Conservation (phyloP, 2,888 invertebrate genomes). For the Orchesella flavescens region DNA sequence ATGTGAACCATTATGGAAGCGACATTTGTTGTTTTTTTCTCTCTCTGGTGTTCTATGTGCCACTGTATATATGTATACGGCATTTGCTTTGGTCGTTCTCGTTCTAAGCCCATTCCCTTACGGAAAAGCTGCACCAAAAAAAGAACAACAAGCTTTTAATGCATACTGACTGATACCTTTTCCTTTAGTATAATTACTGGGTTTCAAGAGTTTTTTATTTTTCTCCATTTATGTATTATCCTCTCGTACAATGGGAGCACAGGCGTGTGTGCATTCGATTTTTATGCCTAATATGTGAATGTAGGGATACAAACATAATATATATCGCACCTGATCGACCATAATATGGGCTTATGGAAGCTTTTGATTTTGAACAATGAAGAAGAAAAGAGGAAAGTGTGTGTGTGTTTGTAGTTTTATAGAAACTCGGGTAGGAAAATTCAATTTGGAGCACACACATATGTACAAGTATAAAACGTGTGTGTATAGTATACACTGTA, state of each 20-base stretch:
- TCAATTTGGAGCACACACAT: too few species aligned
- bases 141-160: background rate
- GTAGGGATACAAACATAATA: too few species aligned
- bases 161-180: slow-evolving; percentile 53
- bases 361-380: slow-evolving; percentile 24
- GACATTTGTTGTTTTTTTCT: slow-evolving; percentile 55
- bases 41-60: background rate
- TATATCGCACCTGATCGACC: slow-evolving; percentile 54
- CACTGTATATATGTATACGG: background rate
- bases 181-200: slow-evolving; percentile 53
- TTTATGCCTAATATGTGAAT: too few species aligned
- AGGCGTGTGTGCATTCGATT: too few species aligned
- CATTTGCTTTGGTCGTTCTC: too few species aligned
- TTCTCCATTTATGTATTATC: slow-evolving; percentile 14
- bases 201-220: slow-evolving; percentile 50
- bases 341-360: background rate
- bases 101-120: too few species aligned
- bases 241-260: background rate
- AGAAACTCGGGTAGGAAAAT: too few species aligned
- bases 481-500: background rate
- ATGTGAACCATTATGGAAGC: slow-evolving; percentile 61
- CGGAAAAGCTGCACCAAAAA: background rate
- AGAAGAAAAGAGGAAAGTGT: background rate
- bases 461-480: too few species aligned
- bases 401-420: too few species aligned